Base-by-base conservation (phyloP, 2,797 vertebrate species). In the Lacerta bilineata region DNA sequence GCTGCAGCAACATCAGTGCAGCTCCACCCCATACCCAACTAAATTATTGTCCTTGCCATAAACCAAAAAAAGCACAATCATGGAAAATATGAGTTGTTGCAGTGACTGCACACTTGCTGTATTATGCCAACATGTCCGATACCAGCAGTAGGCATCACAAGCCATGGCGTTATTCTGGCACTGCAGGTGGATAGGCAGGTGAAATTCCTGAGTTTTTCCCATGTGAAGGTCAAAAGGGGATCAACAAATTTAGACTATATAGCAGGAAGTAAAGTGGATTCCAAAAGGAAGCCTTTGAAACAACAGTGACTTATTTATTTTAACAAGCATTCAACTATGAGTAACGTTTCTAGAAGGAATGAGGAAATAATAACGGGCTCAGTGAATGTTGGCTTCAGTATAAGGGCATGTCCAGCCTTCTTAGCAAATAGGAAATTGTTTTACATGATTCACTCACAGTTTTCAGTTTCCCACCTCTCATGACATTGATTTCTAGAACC, bases 341-440 rank as follows among this genome's bases (percentile, higher is more conserved):
- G 17, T 68, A 93, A 80, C 41, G 11, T 18, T 0, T 83, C 76
- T 90, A 80, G 23, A 33, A 91, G 89, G 79, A 89, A 90, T 86
- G 88, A 90, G 27, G 89, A 95, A 94, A 90, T 66, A 71, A 84
- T 87, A 88, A 87, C 78, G 8, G 83, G 9, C 36, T 6, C 88
- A 91, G 91, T 75, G 50, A 33, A 17, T n/a, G 5, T 3, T 90
- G 86, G 79, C 13, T 69, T 68, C 20, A 76, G 1, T 10, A 8
- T 75, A 0, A 0, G 5, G 39, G 20, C 82, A 23, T 80, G 68
- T 23, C 43, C 59, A 61, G 6, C 72, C 66, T 83, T 27, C 33
- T 29, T 20, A 85, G 17, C 29, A 74, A 81, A 61, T 18, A 72
- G 50, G 8, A 80, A 87, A 87, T 80, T 15, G 17, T 41, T 86